Evolutionary conservation across 2,113 vertebrate genomes (phyloP), one percentile per base, ranked within the genome.

Genomic region (Orthonyx spaldingii): DNA sequence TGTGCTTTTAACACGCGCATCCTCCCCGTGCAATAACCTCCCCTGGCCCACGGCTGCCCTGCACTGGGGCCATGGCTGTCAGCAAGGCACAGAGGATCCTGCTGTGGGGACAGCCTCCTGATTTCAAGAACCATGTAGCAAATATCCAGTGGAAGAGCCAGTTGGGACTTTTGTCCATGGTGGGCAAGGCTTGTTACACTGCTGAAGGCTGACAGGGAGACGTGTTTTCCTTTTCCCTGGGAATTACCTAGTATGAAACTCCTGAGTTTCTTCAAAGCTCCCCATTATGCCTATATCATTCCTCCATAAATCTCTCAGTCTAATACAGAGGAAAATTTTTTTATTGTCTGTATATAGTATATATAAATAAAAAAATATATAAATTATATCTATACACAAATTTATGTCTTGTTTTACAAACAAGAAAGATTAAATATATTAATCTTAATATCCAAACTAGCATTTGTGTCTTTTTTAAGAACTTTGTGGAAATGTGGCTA

Each of bases 341-440:
- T 96, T 94, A 94, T 95, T 55, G 72, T 85, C 87, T 97, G 96
- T 97, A 97, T 90, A 97, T 95, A 95, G 71, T 97, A 96, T 95
- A 95, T 93, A 97, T 95, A 96, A 94, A 90, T 93, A 60, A 81
- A 85, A 84, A 64, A 69, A 78, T 85, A 97, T 91, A 96, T 92
- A 95, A 80, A 94, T 93, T 96, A 94, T 96, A 96, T 93, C 96
- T 94, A 97, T 89, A 96, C 65, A 94, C 77, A 96, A 93, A 94
- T 96, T 97, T 96, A 96, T 97, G 96, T 97, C 96, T 97, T 97
- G 96, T 96, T 97, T 97, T 96, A 95, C 95, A 96, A 96, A 96
- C 94, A 96, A 96, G 95, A 94, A 93, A 96, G 95, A 98, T 96
- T 97, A 97, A 98, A 98, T 96, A 95, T 96, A 96, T 94, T 89